phyloP scores from a whole-genome alignment of 2,888 invertebrate genomes.

The Plemyria rubiginata region DNA sequence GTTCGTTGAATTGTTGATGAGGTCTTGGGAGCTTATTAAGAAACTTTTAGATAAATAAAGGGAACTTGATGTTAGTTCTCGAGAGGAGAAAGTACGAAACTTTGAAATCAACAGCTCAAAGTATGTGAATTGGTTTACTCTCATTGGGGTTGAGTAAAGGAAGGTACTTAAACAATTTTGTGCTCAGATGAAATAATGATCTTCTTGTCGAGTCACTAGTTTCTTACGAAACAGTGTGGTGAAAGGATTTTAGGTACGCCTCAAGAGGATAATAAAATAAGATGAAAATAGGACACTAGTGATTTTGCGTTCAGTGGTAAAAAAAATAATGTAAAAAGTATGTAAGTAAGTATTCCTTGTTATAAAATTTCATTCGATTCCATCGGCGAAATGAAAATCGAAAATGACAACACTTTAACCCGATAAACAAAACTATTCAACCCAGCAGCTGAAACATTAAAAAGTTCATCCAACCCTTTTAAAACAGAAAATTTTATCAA shows the following conservation, averaged over 20 bases:
- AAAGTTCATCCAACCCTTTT: slow-evolving; percentile 41
- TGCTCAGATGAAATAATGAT: too few species aligned
- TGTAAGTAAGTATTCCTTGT: too few species aligned
- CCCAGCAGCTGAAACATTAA: slow-evolving; percentile 25
- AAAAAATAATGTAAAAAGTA: too few species aligned
- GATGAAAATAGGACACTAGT: too few species aligned
- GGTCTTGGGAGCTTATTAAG: slow-evolving; percentile 15
- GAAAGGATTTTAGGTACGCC: too few species aligned
- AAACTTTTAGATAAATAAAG: slow-evolving; percentile 22
- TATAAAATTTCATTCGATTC: background rate
- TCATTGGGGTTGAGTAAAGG: background rate
- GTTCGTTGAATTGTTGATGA: slow-evolving; percentile 31
- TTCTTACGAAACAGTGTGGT: too few species aligned
- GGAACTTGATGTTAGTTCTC: slow-evolving; percentile 19
- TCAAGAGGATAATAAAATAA: too few species aligned
- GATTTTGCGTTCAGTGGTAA: too few species aligned
- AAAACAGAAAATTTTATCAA: slow-evolving; percentile 37
- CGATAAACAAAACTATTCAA: slow-evolving; percentile 16
- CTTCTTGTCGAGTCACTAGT: too few species aligned
- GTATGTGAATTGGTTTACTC: slow-evolving; percentile 6
- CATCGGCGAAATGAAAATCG: background rate
- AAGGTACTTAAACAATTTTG: too few species aligned
- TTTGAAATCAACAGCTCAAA: slow-evolving; percentile 1
- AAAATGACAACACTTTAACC: slow-evolving; percentile 8
- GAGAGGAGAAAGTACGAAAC: slow-evolving; percentile 4